Evolutionary conservation across 2,113 vertebrate genomes (phyloP).

Genomic region (Odontophorus gujanensis): DNA sequence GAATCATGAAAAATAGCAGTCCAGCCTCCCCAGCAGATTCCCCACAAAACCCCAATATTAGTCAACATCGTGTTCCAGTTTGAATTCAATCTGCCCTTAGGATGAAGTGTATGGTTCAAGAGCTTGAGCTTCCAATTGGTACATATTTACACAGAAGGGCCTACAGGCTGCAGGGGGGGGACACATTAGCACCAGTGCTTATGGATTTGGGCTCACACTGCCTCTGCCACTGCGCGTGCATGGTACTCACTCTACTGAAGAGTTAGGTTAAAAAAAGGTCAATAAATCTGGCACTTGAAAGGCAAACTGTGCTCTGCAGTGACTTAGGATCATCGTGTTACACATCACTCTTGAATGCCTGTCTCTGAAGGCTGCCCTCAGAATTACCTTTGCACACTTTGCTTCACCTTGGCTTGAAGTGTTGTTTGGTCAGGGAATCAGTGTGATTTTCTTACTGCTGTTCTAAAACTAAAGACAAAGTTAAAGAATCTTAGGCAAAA

Average conservation of each 20-base stretch:
- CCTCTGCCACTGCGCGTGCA: slow-evolving; percentile 21
- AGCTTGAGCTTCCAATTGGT: background rate
- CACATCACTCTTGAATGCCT: background rate
- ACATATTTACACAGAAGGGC: slow-evolving; percentile 42
- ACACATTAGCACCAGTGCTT: slow-evolving; percentile 69
- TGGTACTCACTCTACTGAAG: background rate
- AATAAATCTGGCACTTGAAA: slow-evolving; percentile 72
- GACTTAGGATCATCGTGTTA: background rate
- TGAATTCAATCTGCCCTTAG: background rate
- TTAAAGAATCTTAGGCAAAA: background rate
- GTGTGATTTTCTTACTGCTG: slow-evolving; percentile 15
- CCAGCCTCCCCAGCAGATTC: background rate
- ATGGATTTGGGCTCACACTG: background rate
- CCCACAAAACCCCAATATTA: background rate
- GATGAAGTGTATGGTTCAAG: background rate
- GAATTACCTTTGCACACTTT: background rate
- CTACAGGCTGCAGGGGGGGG: slow-evolving; percentile 30
- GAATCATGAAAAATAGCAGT: background rate
- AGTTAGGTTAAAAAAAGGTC: slow-evolving; percentile 48
- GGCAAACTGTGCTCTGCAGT: slow-evolving; percentile 61
- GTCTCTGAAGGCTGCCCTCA: slow-evolving; percentile 20
- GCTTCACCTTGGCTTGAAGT: background rate
- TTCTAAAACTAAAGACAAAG: slow-evolving; percentile 33
- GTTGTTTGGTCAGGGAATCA: background rate
- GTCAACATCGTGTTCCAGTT: background rate